phyloP scores from a whole-genome alignment of 2,888 invertebrate genomes.

The Drosophila rubida region DNA sequence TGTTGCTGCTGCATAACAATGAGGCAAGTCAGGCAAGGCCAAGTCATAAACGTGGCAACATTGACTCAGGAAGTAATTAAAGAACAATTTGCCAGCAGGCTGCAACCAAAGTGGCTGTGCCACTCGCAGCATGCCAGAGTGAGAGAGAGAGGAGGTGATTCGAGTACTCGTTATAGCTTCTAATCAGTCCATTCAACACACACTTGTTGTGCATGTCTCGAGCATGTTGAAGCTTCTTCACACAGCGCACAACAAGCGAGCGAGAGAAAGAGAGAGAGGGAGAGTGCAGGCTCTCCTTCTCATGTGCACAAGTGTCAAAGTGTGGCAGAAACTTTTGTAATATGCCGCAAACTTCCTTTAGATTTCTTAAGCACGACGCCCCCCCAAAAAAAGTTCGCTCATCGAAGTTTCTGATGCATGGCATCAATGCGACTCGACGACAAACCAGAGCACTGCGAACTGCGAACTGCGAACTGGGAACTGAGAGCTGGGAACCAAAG shows the following conservation, averaged over 20 bases:
- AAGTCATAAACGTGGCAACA: conserved; percentile 37
- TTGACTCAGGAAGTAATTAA: conserved; percentile 70
- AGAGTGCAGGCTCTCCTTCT: conserved; percentile 22
- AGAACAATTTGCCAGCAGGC: conserved; percentile 62
- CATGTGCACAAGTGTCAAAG: conserved; percentile 53
- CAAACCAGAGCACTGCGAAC: not conserved
- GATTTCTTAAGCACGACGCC: conserved; percentile 29
- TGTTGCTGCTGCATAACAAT: conserved; percentile 75
- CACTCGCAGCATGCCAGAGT: not conserved
- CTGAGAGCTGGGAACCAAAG: not conserved
- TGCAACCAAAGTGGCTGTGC: not conserved
- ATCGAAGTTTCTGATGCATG: conserved; percentile 23
- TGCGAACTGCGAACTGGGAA: not conserved
- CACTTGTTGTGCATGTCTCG: conserved; percentile 52
- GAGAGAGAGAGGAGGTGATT: not conserved
- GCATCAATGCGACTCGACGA: conserved; percentile 7
- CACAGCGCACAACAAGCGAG: too few species aligned
- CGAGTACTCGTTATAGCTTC: conserved; percentile 34
- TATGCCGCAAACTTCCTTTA: conserved; percentile 66
- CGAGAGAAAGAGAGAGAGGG: too few species aligned
- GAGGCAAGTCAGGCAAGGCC: conserved; percentile 28
- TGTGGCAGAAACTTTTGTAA: conserved; percentile 66
- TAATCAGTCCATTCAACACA: conserved; percentile 61
- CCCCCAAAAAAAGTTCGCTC: conserved; percentile 16
- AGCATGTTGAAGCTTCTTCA: conserved; percentile 28